A percentile compares a stretch with the other conserved stretches of the same genome.
phyloP scores from a whole-genome alignment of 2,113 vertebrate species.

The Procapra przewalskii region DNA sequence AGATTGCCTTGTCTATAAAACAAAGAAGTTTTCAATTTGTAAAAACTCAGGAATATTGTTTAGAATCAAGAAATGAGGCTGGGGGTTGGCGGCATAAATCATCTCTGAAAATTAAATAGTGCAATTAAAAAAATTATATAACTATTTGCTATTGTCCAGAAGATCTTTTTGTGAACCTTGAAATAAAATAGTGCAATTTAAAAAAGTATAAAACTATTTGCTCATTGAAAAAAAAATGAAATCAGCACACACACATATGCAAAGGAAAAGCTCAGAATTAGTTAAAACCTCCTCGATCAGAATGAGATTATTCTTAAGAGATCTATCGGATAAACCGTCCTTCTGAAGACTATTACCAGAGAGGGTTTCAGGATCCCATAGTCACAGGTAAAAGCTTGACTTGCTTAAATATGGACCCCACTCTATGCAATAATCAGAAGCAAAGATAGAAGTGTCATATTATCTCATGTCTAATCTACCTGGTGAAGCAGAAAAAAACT shows the following conservation, averaged over 20 bases:
- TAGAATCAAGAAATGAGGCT: not conserved
- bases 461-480: not conserved
- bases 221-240: not conserved
- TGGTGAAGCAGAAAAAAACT: not conserved
- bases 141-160: not conserved
- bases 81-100: not conserved
- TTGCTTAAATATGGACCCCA: not conserved
- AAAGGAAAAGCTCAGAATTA: slow-evolving; percentile 13
- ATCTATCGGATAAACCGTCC: not conserved
- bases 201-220: not conserved
- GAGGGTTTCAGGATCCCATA: not conserved
- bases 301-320: not conserved
- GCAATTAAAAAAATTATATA: not conserved
- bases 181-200: not conserved
- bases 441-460: not conserved
- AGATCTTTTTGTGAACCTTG: not conserved
- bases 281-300: not conserved
- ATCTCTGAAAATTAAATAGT: not conserved
- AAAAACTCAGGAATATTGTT: not conserved
- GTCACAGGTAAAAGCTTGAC: not conserved
- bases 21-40: not conserved
- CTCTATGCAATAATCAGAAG: not conserved
- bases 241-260: not conserved
- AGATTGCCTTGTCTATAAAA: not conserved
- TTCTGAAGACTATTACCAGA: not conserved